phyloP scores from a whole-genome alignment of 2,888 invertebrate genomes.

The Pheosia tremula region DNA sequence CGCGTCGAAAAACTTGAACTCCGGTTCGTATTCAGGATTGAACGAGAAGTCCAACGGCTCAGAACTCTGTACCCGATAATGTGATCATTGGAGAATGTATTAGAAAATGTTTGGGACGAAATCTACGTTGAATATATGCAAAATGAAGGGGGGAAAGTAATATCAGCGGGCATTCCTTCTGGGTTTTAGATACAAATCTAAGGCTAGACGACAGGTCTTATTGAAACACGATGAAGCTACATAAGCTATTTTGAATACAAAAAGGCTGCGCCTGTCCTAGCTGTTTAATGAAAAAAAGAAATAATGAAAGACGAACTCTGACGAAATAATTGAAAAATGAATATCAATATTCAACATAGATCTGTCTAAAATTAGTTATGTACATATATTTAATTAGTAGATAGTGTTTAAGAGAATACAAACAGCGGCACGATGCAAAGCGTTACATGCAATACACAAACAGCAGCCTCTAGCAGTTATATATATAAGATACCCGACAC shows the following conservation, averaged over 20 bases:
- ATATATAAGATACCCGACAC: conserved; percentile 27
- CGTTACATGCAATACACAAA: conserved; percentile 51
- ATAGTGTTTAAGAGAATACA: conserved; percentile 42
- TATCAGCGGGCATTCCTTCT: too few species aligned
- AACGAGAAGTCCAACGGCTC: conserved; percentile 96
- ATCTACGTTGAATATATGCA: conserved; percentile 23
- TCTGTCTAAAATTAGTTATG: conserved; percentile 34
- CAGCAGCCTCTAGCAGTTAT: conserved; percentile 30
- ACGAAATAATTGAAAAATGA: not conserved
- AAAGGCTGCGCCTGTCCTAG: too few species aligned
- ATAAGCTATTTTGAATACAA: too few species aligned
- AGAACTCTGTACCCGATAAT: conserved; percentile 83
- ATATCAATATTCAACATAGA: conserved; percentile 34
- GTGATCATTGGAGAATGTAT: not conserved
- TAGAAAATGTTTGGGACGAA: conserved; percentile 12
- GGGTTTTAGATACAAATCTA: too few species aligned
- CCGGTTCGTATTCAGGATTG: conserved; percentile 95
- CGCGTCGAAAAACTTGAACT: conserved; percentile 97
- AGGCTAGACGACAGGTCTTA: too few species aligned
- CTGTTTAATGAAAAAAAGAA: too few species aligned
- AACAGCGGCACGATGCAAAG: conserved; percentile 59
- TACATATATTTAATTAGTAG: conserved; percentile 19
- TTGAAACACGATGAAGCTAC: too few species aligned
- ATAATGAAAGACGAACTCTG: too few species aligned
- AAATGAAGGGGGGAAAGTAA: too few species aligned